phyloP scores from a whole-genome alignment of 2,113 vertebrate species.

The Brachirus orientalis region DNA sequence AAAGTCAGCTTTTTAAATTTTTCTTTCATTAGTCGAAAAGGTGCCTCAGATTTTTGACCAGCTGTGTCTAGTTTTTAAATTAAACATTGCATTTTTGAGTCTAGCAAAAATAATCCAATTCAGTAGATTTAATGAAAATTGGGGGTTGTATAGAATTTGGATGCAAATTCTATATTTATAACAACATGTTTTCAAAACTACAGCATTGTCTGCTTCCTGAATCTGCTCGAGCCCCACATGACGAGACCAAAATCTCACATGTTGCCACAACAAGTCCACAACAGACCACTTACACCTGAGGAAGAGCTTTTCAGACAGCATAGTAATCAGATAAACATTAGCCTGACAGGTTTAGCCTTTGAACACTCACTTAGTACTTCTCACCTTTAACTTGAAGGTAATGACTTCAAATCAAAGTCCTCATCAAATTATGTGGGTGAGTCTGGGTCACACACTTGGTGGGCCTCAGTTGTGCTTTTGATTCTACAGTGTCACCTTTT shows the following conservation, averaged over 20 bases:
- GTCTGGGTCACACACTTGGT: slow-evolving; percentile 64
- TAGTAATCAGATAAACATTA: slow-evolving; percentile 63
- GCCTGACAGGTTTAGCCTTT: slow-evolving; percentile 74
- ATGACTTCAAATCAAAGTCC: slow-evolving; percentile 71
- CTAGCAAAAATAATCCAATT: too few species aligned
- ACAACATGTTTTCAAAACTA: background rate
- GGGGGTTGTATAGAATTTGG: background rate
- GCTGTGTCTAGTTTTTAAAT: too few species aligned
- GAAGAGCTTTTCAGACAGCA: slow-evolving; percentile 47
- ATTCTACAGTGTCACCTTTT: slow-evolving; percentile 64
- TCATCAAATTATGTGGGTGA: slow-evolving; percentile 61
- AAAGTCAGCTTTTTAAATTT: too few species aligned
- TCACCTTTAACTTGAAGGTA: slow-evolving; percentile 66
- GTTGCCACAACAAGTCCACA: slow-evolving; percentile 15
- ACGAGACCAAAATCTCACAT: background rate
- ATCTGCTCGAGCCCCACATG: slow-evolving; percentile 6
- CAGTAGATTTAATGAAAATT: background rate
- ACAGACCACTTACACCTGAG: slow-evolving; percentile 41
- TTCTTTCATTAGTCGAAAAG: too few species aligned
- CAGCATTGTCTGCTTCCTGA: background rate
- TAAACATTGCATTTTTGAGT: background rate
- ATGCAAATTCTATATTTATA: background rate
- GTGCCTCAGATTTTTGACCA: too few species aligned
- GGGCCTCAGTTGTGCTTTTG: slow-evolving; percentile 63
- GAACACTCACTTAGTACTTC: slow-evolving; percentile 77